Evolutionary conservation across 2,888 invertebrate species (phyloP).

Genomic region (Ectropis crepuscularia): DNA sequence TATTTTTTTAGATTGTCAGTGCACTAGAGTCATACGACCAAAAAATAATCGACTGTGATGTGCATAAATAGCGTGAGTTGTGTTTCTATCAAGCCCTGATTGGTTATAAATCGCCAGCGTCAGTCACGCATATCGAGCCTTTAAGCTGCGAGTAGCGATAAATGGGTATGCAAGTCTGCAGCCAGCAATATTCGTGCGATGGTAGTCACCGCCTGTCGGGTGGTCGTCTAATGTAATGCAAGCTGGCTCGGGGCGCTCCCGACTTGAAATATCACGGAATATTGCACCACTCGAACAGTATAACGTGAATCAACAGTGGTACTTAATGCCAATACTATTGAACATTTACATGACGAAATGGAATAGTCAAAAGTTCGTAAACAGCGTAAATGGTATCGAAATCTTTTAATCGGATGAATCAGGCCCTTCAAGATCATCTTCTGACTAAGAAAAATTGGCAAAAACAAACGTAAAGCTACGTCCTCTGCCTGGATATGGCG

Average conservation of each 20-base stretch:
- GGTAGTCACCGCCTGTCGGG: constrained; percentile 62
- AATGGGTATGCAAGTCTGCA: constrained; percentile 47
- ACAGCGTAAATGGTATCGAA: constrained; percentile 2
- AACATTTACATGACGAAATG: constrained; percentile 28
- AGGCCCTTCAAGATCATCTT: constrained; percentile 27
- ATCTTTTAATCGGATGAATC: constrained; percentile 31
- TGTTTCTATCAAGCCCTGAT: constrained; percentile 55
- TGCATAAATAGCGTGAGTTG: constrained; percentile 48
- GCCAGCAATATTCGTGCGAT: constrained; percentile 56
- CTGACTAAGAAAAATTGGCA: constrained; percentile 43
- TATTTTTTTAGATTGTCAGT: no score
- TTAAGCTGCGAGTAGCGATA: constrained; percentile 57
- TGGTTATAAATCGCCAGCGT: constrained; percentile 61
- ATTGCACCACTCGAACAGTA: constrained; percentile 63
- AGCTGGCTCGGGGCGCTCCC: constrained; percentile 70
- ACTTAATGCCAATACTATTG: constrained; percentile 35
- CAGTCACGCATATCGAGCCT: constrained; percentile 56
- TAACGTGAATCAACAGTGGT: constrained; percentile 50
- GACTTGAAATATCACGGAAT: constrained; percentile 75
- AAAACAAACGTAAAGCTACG: constrained; percentile 51
- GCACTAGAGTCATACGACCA: constrained; percentile 20
- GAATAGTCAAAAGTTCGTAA: constrained; percentile 9
- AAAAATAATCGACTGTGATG: constrained; percentile 32
- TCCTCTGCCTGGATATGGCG: constrained; percentile 53
- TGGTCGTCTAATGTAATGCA: constrained; percentile 75